Evolutionary conservation across 2,797 vertebrate genomes (phyloP).

Genomic region (Chelidonichthys spinosus): DNA sequence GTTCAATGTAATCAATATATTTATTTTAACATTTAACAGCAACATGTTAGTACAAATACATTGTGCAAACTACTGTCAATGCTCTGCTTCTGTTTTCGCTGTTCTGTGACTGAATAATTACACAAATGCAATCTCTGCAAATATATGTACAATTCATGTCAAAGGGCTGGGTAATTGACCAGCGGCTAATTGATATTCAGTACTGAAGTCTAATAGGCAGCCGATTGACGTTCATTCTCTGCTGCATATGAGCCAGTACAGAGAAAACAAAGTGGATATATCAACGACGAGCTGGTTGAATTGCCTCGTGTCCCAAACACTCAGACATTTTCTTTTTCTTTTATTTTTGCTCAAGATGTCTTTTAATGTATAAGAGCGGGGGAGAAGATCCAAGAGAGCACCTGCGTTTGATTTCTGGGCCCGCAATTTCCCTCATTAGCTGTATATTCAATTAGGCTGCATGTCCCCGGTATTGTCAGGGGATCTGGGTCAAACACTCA

Average conservation of each 20-base stretch:
- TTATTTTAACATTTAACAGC: background rate
- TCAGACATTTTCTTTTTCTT: constrained; percentile 5
- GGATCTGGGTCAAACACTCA: constrained; percentile 65
- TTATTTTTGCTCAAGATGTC: constrained; percentile 52
- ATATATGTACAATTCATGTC: constrained; percentile 8
- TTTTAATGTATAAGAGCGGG: constrained; percentile 63
- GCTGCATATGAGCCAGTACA: constrained; percentile 24
- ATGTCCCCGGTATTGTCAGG: constrained; percentile 47
- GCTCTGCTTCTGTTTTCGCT: background rate
- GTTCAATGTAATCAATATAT: constrained; percentile 25
- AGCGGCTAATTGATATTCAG: constrained; percentile 43
- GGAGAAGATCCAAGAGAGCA: constrained; percentile 65
- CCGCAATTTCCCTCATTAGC: constrained; percentile 69
- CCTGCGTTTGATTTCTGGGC: constrained; percentile 69
- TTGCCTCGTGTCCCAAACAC: constrained; percentile 22
- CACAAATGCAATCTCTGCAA: constrained; percentile 18
- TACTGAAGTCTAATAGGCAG: constrained; percentile 26
- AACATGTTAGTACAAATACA: background rate
- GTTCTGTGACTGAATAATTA: background rate
- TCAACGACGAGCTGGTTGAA: constrained; percentile 48
- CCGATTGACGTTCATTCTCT: constrained; percentile 36
- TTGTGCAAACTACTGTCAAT: background rate
- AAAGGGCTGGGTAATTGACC: constrained; percentile 35
- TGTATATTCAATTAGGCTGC: constrained; percentile 66
- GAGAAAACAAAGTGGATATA: constrained; percentile 53